Percentiles rank a stretch among this genome's conserved stretches.
phyloP scores from a whole-genome alignment of 2,113 vertebrate genomes.

The Promerops cafer region DNA sequence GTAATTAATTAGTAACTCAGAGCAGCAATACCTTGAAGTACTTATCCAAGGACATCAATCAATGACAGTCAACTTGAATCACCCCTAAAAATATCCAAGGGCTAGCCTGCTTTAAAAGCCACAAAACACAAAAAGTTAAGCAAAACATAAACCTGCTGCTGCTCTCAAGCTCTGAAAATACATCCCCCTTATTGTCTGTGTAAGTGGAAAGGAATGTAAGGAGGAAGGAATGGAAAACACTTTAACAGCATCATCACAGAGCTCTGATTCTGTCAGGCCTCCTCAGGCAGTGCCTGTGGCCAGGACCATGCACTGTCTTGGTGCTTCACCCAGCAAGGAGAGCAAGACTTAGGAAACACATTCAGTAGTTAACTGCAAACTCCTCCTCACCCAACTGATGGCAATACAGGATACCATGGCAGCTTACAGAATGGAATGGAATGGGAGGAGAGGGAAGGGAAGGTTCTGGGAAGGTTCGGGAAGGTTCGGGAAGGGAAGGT shows the following conservation, averaged over 20 bases:
- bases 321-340: neutral
- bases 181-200: no score
- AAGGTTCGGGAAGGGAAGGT: no score
- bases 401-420: neutral
- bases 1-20: neutral
- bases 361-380: neutral
- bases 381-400: neutral
- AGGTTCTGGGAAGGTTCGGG: no score
- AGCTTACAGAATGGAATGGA: no score
- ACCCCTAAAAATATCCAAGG: neutral
- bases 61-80: neutral
- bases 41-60: neutral
- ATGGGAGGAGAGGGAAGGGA: no score
- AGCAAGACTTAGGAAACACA: neutral
- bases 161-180: neutral
- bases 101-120: neutral
- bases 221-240: neutral
- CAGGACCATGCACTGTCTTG: no score
- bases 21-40: neutral
- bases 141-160: neutral
- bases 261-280: neutral
- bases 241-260: neutral
- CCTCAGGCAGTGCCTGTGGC: neutral
- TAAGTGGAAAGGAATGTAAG: neutral
- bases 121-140: neutral